Conservation (phyloP, 2,888 invertebrate species). For the Agriopis marginaria region DNA sequence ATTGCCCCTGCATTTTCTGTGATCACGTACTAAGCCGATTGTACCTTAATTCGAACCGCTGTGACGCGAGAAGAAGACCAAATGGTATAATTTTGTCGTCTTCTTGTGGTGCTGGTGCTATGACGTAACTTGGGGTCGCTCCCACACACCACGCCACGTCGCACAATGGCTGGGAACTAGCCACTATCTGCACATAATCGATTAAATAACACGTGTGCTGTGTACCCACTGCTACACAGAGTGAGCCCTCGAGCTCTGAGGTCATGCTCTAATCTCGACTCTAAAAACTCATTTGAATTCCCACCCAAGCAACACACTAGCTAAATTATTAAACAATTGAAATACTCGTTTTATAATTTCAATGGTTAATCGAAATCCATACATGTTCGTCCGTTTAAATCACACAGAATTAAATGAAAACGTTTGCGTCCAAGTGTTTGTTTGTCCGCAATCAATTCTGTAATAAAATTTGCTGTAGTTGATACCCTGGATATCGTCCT, state of each 20-base stretch:
- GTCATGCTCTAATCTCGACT: slow-evolving; percentile 15
- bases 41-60: not conserved
- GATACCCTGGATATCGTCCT: no score
- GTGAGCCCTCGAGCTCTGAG: not conserved
- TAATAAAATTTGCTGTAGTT: no score
- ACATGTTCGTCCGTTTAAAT: no score
- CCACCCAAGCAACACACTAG: not conserved
- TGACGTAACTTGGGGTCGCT: slow-evolving; percentile 18
- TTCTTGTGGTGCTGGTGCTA: not conserved
- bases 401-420: no score
- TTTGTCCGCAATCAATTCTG: no score
- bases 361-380: not conserved
- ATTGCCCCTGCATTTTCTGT: not conserved
- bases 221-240: not conserved
- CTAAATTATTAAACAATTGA: not conserved
- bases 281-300: slow-evolving; percentile 7
- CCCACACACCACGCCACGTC: slow-evolving; percentile 10
- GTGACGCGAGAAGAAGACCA: not conserved
- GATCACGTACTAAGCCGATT: not conserved
- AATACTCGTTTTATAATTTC: not conserved
- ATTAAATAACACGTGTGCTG: slow-evolving; percentile 25
- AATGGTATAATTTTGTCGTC: not conserved
- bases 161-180: slow-evolving; percentile 23
- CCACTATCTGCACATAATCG: slow-evolving; percentile 27
- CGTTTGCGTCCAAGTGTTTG: no score